phyloP scores from a whole-genome alignment of 2,113 vertebrate species.

The Oenanthe oenanthe region DNA sequence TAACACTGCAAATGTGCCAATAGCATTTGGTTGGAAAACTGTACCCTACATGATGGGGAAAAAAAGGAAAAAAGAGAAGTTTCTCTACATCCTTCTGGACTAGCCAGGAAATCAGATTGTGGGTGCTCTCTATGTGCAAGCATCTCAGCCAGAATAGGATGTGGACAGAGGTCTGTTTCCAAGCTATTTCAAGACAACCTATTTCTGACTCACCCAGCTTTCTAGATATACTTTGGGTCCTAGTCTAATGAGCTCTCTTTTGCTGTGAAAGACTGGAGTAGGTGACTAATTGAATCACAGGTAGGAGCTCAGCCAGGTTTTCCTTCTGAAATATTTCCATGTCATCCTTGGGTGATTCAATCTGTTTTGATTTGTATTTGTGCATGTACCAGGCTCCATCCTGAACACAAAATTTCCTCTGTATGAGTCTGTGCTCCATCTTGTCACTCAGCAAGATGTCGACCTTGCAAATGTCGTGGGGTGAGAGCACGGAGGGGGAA shows the following conservation, averaged over 20 bases:
- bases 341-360: background rate
- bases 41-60: background rate
- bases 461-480: background rate
- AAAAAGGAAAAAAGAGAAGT: background rate
- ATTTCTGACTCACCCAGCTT: background rate
- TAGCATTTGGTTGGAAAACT: background rate
- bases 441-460: background rate
- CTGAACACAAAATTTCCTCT: background rate
- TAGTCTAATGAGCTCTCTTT: background rate
- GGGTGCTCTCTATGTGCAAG: accelerated
- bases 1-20: background rate
- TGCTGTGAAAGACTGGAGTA: background rate
- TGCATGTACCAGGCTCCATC: background rate
- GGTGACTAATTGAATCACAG: background rate
- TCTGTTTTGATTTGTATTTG: constrained; percentile 10
- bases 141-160: background rate
- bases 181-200: background rate
- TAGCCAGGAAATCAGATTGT: background rate
- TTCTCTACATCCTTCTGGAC: background rate
- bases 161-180: background rate
- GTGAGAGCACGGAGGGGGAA: background rate
- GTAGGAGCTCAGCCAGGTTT: background rate
- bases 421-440: background rate
- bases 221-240: background rate
- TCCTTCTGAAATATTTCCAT: background rate